Conservation (phyloP, 2,888 invertebrate species). For the Apoda limacodes region DNA sequence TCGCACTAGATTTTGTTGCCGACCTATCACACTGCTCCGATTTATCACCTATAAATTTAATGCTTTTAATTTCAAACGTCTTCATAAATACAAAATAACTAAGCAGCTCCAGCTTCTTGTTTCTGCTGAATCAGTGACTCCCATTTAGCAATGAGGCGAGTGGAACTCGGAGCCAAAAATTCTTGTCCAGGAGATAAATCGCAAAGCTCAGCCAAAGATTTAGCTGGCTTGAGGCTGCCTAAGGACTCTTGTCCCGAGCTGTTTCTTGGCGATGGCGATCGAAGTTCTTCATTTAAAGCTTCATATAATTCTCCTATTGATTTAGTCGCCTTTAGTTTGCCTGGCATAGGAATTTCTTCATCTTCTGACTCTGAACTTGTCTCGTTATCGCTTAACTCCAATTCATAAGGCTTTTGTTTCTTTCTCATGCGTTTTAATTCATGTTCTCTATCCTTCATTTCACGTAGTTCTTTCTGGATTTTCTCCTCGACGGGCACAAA, state of each 20-base stretch:
- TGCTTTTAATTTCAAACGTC: too few species aligned
- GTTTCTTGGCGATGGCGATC: constrained; percentile 58
- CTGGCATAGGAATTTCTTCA: constrained; percentile 70
- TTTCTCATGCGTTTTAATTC: constrained; percentile 80
- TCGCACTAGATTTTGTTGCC: constrained; percentile 19
- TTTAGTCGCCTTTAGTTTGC: constrained; percentile 73
- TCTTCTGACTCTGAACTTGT: constrained; percentile 68
- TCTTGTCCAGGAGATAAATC: constrained; percentile 74
- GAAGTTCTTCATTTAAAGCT: constrained; percentile 57
- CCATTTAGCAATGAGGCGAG: constrained; percentile 82
- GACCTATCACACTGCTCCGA: constrained; percentile 19
- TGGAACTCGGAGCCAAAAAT: constrained; percentile 75
- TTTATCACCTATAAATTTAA: too few species aligned
- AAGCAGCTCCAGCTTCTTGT: constrained; percentile 66
- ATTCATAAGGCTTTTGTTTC: constrained; percentile 72
- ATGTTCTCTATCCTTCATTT: constrained; percentile 85
- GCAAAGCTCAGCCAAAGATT: constrained; percentile 76
- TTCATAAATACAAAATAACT: constrained; percentile 23
- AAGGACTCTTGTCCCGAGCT: constrained; percentile 56
- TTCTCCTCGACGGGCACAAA: constrained; percentile 89
- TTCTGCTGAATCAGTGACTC: constrained; percentile 80
- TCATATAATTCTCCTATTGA: constrained; percentile 77
- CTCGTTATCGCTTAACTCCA: constrained; percentile 72
- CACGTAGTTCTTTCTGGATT: constrained; percentile 87
- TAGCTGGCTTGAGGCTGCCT: constrained; percentile 72